A percentile compares a stretch with the other conserved stretches of the same genome.
phyloP scores from a whole-genome alignment of 2,888 invertebrate species.

The Chrysomela aeneicollis region DNA sequence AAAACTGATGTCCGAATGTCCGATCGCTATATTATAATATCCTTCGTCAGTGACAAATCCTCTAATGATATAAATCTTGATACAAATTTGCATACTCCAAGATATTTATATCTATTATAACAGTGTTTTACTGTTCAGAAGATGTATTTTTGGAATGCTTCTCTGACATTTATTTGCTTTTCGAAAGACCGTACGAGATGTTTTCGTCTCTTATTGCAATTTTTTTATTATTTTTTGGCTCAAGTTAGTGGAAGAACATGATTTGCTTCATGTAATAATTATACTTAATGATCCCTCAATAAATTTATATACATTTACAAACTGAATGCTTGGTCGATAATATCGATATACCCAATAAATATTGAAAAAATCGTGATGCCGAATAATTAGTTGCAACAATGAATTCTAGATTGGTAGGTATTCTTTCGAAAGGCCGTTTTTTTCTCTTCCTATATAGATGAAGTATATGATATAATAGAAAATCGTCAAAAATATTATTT shows the following conservation, averaged over 20 bases:
- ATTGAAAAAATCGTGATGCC: no score
- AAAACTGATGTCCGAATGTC: conserved; percentile 13
- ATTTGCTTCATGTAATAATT: conserved; percentile 28
- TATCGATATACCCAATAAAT: no score
- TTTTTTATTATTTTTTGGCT: conserved; percentile 23
- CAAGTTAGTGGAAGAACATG: conserved; percentile 27
- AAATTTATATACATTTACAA: conserved; percentile 1
- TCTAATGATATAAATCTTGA: conserved; percentile 53
- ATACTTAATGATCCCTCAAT: conserved; percentile 1
- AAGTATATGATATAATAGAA: no score
- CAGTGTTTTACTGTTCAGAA: conserved; percentile 49
- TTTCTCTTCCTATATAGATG: no score
- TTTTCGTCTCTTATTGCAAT: conserved; percentile 25
- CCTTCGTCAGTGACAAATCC: conserved; percentile 51
- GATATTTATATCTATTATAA: conserved; percentile 56
- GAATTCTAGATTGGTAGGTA: no score
- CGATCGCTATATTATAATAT: conserved; percentile 33
- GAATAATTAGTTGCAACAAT: no score
- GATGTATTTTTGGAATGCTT: conserved; percentile 41
- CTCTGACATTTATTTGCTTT: conserved; percentile 45
- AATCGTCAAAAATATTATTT: no score
- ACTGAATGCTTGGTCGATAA: neutral
- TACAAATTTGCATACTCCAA: conserved; percentile 51
- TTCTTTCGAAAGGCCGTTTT: no score
- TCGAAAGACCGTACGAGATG: conserved; percentile 53